Conservation (phyloP, 2,888 invertebrate genomes). For the Alviniconcha strummeri region DNA sequence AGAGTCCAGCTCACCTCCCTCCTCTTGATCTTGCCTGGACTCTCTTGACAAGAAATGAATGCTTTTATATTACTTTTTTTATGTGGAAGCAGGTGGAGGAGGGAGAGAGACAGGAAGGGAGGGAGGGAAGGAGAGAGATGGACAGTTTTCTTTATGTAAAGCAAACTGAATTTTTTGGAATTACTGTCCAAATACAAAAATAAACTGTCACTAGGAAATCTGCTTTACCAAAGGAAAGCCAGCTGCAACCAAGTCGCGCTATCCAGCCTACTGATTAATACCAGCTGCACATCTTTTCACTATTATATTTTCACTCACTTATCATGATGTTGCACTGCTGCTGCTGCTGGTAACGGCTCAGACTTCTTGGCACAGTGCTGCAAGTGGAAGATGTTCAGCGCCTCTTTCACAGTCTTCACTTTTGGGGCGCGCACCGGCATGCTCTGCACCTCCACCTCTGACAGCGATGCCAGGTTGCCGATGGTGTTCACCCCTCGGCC, state of each 20-base stretch:
- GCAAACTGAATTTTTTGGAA: too few species aligned
- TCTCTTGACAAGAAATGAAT: background rate
- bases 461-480: conserved; percentile 63
- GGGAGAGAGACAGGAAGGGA: background rate
- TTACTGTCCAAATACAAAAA: too few species aligned
- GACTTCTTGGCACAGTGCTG: conserved; percentile 7
- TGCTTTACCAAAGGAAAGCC: too few species aligned
- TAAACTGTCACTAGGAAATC: too few species aligned
- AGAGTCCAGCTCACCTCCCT: background rate
- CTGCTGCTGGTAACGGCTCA: background rate
- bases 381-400: conserved; percentile 45
- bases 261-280: too few species aligned
- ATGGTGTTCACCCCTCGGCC: conserved; percentile 67
- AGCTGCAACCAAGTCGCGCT: too few species aligned
- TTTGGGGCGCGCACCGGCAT: conserved; percentile 68
- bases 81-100: background rate
- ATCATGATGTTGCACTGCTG: too few species aligned
- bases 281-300: too few species aligned
- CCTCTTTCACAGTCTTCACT: conserved; percentile 57
- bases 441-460: conserved; percentile 65
- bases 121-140: background rate
- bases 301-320: too few species aligned
- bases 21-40: background rate
- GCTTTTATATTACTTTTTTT: background rate
- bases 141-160: background rate